These are phyloP conservation scores for Crossocerus cetratus DNA, from an alignment of 2,888 invertebrate genomes.

Conservation along the genomic window DNA sequence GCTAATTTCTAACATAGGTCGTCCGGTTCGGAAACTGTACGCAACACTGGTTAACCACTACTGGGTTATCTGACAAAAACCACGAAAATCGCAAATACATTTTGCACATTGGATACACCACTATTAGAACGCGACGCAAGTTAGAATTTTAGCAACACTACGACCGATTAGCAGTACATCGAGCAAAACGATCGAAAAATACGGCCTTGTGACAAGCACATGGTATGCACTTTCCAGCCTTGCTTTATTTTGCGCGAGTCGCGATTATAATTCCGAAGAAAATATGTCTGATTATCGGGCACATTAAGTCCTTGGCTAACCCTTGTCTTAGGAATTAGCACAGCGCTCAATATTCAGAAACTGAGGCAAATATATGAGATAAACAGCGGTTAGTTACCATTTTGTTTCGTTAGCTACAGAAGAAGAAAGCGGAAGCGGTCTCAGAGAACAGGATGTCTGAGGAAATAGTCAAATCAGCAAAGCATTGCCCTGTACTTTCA, in stretches of 20 bases:
- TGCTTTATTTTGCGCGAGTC: conserved; percentile 6
- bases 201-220: conserved; percentile 27
- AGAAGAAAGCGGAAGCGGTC: conserved; percentile 57
- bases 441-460: background rate
- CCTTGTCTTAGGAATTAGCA: background rate
- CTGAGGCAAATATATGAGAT: conserved; percentile 10
- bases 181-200: background rate
- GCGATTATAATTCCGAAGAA: background rate
- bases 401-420: conserved; percentile 54
- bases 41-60: background rate
- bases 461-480: conserved; percentile 33
- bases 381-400: conserved; percentile 62
- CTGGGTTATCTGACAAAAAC: background rate
- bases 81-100: background rate
- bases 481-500: conserved; percentile 13
- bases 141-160: background rate
- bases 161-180: background rate
- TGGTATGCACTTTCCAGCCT: conserved; percentile 15
- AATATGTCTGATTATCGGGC: background rate
- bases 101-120: background rate
- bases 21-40: background rate
- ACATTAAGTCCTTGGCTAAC: background rate
- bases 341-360: conserved; percentile 3
- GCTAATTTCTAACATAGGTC: background rate
- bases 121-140: background rate